Conservation (phyloP, 1,140 invertebrate species). For the Drosophila sp. region DNA sequence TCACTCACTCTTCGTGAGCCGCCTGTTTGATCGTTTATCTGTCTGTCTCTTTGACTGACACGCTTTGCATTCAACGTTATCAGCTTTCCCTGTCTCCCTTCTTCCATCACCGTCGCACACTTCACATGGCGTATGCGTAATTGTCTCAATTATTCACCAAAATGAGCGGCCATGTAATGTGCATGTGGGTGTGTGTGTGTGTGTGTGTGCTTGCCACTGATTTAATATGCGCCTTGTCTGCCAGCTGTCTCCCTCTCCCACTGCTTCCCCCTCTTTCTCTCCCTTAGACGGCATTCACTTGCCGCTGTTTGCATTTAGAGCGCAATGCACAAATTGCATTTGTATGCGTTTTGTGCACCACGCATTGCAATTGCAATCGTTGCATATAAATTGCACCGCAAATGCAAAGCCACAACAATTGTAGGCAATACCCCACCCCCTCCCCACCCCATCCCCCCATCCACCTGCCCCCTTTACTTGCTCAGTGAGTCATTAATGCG, state of each 20-base stretch:
- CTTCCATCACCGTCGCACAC: constrained; percentile 1
- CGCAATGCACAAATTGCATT: constrained; percentile 74
- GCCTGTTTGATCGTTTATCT: constrained; percentile 13
- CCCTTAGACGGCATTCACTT: constrained; percentile 3
- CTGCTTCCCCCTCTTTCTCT: not conserved
- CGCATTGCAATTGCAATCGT: constrained; percentile 79
- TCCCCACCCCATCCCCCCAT: not conserved
- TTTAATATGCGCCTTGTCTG: constrained; percentile 76
- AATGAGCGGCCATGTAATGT: constrained; percentile 71
- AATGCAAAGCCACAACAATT: constrained; percentile 81
- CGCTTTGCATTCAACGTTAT: constrained; percentile 16
- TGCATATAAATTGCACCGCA: constrained; percentile 81
- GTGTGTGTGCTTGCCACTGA: constrained; percentile 55
- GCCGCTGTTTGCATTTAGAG: constrained; percentile 68
- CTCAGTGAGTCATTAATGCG: constrained; percentile 74
- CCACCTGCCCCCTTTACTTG: not conserved
- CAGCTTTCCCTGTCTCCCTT: not conserved
- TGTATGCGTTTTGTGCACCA: constrained; percentile 80
- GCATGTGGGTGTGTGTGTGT: constrained; percentile 36
- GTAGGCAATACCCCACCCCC: constrained; percentile 14
- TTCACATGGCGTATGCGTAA: constrained; percentile 70
- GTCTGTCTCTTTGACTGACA: constrained; percentile 15
- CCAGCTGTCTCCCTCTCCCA: not conserved
- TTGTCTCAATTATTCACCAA: constrained; percentile 83
- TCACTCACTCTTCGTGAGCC: not conserved